phyloP scores from a whole-genome alignment of 2,113 vertebrate genomes.

The Seriola dumerili region DNA sequence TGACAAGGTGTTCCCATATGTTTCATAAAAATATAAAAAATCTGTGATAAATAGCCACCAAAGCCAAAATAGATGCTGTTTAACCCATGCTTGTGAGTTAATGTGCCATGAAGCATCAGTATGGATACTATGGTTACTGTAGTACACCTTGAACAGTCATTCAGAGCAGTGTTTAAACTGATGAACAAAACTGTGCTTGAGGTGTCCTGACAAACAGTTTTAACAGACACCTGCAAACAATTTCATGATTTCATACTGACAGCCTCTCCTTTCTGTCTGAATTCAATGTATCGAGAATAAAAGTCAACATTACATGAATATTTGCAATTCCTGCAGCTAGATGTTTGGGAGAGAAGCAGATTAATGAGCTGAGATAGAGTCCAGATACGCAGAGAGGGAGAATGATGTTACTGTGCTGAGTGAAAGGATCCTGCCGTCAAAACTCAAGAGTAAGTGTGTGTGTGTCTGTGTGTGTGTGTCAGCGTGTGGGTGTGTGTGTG shows the following conservation, averaged over 20 bases:
- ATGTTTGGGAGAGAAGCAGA: background rate
- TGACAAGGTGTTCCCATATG: background rate
- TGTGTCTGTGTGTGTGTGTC: background rate
- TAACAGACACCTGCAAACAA: conserved; percentile 4
- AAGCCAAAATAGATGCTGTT: too few species aligned
- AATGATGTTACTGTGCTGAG: conserved; percentile 11
- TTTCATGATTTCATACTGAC: background rate
- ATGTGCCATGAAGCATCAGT: background rate
- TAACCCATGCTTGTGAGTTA: background rate
- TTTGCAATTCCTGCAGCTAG: conserved; percentile 15
- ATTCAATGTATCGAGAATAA: background rate
- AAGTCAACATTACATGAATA: background rate
- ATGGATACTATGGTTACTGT: background rate
- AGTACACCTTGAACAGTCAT: too few species aligned
- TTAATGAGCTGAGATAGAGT: conserved; percentile 10
- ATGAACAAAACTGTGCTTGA: background rate
- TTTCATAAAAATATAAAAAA: too few species aligned
- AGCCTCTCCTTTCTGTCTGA: background rate
- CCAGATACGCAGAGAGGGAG: conserved; percentile 11
- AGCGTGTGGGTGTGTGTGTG: conserved; percentile 13
- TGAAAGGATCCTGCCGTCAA: conserved; percentile 18
- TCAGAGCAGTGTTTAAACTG: background rate
- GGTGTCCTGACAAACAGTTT: background rate
- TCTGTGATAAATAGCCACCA: too few species aligned
- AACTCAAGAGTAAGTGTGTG: background rate